Evolutionary conservation across 1,140 invertebrate genomes (phyloP), one percentile per base, ranked within the genome.

Genomic region (Zelostemma sp.): DNA sequence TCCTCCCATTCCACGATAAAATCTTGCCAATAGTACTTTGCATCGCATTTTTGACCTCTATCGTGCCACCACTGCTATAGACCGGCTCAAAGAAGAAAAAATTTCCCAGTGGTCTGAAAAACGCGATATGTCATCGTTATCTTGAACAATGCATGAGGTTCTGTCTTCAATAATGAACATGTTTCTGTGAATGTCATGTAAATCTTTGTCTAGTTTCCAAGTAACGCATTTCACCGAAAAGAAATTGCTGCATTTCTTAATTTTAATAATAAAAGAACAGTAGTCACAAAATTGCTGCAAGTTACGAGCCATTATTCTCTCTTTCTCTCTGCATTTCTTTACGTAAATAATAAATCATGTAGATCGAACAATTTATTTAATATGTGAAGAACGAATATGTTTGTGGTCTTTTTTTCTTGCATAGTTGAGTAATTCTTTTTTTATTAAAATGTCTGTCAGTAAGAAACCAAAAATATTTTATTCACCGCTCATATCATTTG

Each of bases 1-100:
- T 63, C 86, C 86, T 31, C 84, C 86, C 33, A 82, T 88, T 70
- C 79, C 80, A 33, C 83, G 81, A 85, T 85, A 85, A 76, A 68
- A 58, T 31, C 57, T 58, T 55, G 14, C n/a, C 45, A 19, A 38
- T 58, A 47, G 45, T 45, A 16, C 16, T 45, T 45, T 18, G 6
- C 6, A 45, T 38, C 35, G 1, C 3, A 38, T 38, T 38, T 38
- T 38, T 38, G 35, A 38, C 35, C 12, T 11, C 12, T 38, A 38
- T 38, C 35, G 12, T 38, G 2, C 11, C n/a, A 11, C 12, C 11
- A 38, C 11, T 38, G 2, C 9, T n/a, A 11, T n/a, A n/a, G n/a
- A 38, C 35, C 3, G 8, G 21, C 21, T 25, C 21, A 25, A 25
- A 25, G 21, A 25, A 25, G 8, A 25, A 25, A 25, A 25, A 25